Evolutionary conservation across 2,888 invertebrate species (phyloP).

Genomic region (Nemotelus pantherinus): DNA sequence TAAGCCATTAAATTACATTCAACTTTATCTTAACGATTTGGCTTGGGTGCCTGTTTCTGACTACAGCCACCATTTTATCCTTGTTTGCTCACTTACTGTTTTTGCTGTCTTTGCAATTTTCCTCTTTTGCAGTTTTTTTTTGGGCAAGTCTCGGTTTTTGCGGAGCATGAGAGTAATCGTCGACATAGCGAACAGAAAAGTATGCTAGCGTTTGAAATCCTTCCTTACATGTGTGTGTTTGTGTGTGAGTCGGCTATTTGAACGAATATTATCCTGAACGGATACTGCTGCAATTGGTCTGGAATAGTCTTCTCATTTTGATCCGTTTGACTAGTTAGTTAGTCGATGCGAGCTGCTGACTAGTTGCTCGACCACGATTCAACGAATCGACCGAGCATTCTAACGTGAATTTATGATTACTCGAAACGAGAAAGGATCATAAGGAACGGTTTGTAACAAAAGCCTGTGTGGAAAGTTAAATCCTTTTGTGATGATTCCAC

Average conservation of each 20-base stretch:
- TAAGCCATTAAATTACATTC: conserved; percentile 42
- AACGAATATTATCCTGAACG: conserved; percentile 19
- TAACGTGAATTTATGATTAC: conserved; percentile 23
- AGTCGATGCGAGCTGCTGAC: not conserved
- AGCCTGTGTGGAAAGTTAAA: conserved; percentile 37
- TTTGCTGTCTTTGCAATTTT: conserved; percentile 34
- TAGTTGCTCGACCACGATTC: conserved; percentile 19
- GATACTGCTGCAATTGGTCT: not conserved
- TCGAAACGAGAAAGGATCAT: conserved; percentile 30
- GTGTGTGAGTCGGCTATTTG: not conserved
- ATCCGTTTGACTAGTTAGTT: not conserved
- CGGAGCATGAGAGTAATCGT: not conserved
- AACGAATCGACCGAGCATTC: not conserved
- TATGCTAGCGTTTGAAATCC: not conserved
- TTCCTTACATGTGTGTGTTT: not conserved
- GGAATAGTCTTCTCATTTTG: not conserved
- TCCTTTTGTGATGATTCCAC: conserved; percentile 41
- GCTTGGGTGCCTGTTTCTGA: not conserved
- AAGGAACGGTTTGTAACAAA: conserved; percentile 39
- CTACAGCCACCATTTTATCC: not conserved
- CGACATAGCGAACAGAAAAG: not conserved
- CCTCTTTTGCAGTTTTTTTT: not conserved
- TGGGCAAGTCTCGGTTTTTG: not conserved
- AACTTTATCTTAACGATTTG: conserved; percentile 39
- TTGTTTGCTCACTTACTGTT: not conserved